phyloP scores from a whole-genome alignment of 2,797 vertebrate species.

The Denticeps clupeoides region DNA sequence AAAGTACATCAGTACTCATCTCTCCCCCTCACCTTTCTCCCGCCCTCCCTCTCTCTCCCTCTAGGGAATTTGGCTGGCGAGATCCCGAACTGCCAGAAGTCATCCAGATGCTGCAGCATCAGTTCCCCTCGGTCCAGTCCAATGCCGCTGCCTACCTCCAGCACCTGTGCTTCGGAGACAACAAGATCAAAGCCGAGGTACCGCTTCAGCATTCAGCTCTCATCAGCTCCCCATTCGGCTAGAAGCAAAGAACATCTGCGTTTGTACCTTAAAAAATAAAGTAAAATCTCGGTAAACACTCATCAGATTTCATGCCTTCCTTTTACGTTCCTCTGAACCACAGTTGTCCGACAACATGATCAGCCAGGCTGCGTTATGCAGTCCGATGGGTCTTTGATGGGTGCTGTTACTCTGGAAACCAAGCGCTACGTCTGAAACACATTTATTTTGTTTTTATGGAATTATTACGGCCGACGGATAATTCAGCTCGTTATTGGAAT shows the following conservation, averaged over 20 bases:
- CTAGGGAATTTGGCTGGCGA: conserved; percentile 96
- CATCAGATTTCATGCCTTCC: too few relatives aligned
- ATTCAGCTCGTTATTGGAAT: conserved; percentile 20
- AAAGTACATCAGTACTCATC: neutral
- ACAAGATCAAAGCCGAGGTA: conserved; percentile 98
- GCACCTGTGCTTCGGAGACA: conserved; percentile 97
- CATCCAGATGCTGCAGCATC: conserved; percentile 98
- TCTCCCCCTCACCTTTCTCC: conserved; percentile 6
- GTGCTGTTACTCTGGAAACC: neutral
- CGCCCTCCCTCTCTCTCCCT: conserved; percentile 10
- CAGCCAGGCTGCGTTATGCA: too few relatives aligned
- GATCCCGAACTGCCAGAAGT: conserved; percentile 98
- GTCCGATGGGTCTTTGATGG: neutral
- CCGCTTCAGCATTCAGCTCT: too few relatives aligned
- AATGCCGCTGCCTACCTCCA: conserved; percentile 96
- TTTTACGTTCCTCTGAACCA: too few relatives aligned
- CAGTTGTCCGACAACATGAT: too few relatives aligned
- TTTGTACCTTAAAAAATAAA: too few relatives aligned
- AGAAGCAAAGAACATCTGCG: too few relatives aligned
- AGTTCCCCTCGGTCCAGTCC: conserved; percentile 97
- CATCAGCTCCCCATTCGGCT: too few relatives aligned
- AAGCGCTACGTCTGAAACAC: conserved; percentile 4
- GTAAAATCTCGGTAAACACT: too few relatives aligned
- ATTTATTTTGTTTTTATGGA: conserved; percentile 30
- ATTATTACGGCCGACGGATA: conserved; percentile 34